phyloP scores from a whole-genome alignment of 2,797 vertebrate genomes.

The Myripristis murdjan region DNA sequence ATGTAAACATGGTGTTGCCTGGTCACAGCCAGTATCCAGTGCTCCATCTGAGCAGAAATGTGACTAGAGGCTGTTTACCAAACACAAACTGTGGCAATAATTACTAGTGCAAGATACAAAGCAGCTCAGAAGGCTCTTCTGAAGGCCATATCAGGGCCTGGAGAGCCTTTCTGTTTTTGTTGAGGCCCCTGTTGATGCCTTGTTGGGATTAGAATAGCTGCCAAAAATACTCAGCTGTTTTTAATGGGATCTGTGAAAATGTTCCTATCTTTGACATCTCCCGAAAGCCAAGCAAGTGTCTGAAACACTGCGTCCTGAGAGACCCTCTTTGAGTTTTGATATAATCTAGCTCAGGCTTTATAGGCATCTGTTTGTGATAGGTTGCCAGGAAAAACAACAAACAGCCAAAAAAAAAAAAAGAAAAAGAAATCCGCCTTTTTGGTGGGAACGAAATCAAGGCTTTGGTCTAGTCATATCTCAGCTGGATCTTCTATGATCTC shows the following conservation, averaged over 20 bases:
- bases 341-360: constrained; percentile 17
- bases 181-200: constrained; percentile 33
- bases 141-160: constrained; percentile 19
- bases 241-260: constrained; percentile 26
- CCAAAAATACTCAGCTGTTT: constrained; percentile 36
- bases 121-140: constrained; percentile 43
- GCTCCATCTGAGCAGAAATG: constrained; percentile 3
- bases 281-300: not conserved
- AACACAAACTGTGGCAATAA: constrained; percentile 15
- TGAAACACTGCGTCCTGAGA: constrained; percentile 7
- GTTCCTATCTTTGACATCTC: constrained; percentile 9
- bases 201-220: constrained; percentile 14
- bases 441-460: constrained; percentile 6
- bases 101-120: constrained; percentile 29
- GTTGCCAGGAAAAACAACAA: constrained; percentile 39
- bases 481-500: not conserved
- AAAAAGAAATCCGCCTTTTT: constrained; percentile 3
- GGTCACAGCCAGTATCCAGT: not conserved
- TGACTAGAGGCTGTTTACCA: constrained; percentile 28
- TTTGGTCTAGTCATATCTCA: constrained; percentile 10
- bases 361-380: constrained; percentile 22
- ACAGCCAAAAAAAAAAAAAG: too few relatives aligned
- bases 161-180: constrained; percentile 29
- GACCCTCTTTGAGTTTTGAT: constrained; percentile 5
- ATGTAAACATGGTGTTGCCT: constrained; percentile 6